These are phyloP conservation scores for Agrochola circellaris DNA, from an alignment of 2,888 invertebrate genomes.

Conservation along the genomic window DNA sequence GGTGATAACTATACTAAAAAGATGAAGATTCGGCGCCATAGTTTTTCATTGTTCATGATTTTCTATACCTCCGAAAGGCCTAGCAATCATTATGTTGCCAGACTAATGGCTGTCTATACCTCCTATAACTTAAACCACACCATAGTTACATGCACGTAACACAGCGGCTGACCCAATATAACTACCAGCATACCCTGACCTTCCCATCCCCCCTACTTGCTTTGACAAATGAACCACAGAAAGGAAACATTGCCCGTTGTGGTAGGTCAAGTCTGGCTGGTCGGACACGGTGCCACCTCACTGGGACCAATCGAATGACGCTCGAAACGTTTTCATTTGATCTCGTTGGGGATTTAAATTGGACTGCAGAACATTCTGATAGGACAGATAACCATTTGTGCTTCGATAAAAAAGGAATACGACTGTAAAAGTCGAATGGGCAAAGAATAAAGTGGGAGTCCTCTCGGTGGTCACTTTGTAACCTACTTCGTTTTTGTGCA, in stretches of 20 bases:
- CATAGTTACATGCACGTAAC: slow-evolving; percentile 70
- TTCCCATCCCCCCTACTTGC: slow-evolving; percentile 45
- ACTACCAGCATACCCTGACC: slow-evolving; percentile 67
- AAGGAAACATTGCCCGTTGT: slow-evolving; percentile 50
- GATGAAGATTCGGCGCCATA: background rate
- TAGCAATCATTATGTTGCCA: background rate
- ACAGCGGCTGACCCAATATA: slow-evolving; percentile 72
- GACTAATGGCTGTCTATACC: slow-evolving; percentile 12
- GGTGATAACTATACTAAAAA: background rate
- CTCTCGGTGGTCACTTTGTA: background rate
- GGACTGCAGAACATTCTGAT: slow-evolving; percentile 63
- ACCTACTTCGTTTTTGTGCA: background rate
- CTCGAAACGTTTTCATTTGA: slow-evolving; percentile 73
- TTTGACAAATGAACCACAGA: slow-evolving; percentile 63
- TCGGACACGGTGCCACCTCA: slow-evolving; percentile 58
- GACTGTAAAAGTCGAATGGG: slow-evolving; percentile 15
- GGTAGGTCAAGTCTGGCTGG: slow-evolving; percentile 69
- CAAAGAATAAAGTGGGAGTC: background rate
- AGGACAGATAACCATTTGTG: slow-evolving; percentile 54
- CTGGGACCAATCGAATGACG: slow-evolving; percentile 71
- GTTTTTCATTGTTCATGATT: background rate
- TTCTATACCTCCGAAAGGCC: background rate
- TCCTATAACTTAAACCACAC: slow-evolving; percentile 59
- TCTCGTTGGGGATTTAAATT: slow-evolving; percentile 73
- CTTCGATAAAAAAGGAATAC: slow-evolving; percentile 41